Evolutionary conservation across 1,140 invertebrate genomes (phyloP).

Genomic region (Micrasema minimum): DNA sequence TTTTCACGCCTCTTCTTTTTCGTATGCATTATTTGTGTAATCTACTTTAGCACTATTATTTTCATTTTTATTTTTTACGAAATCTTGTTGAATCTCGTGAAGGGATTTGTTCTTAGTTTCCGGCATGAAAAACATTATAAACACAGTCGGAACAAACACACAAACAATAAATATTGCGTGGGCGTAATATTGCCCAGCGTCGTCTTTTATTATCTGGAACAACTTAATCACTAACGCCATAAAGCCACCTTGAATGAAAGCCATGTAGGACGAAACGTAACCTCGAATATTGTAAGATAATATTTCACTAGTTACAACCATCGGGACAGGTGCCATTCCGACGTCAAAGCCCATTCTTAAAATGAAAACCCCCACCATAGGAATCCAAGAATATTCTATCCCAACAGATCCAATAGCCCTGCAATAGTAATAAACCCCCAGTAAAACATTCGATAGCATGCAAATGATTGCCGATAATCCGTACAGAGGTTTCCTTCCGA

Average conservation of each 20-base stretch:
- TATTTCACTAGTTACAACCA: slow-evolving; percentile 50
- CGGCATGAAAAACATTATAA: slow-evolving; percentile 50
- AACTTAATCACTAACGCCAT: slow-evolving; percentile 43
- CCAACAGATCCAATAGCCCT: slow-evolving; percentile 21
- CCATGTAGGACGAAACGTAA: slow-evolving; percentile 45
- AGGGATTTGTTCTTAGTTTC: slow-evolving; percentile 52
- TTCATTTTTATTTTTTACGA: slow-evolving; percentile 31
- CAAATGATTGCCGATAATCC: slow-evolving; percentile 42
- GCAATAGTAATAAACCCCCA: slow-evolving; percentile 44
- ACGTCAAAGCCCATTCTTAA: slow-evolving; percentile 48
- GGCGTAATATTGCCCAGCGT: slow-evolving; percentile 39
- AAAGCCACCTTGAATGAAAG: slow-evolving; percentile 48
- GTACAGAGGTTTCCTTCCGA: slow-evolving; percentile 49
- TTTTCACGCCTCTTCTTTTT: neutral
- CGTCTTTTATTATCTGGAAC: slow-evolving; percentile 47
- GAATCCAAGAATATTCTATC: slow-evolving; percentile 40
- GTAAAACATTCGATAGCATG: slow-evolving; percentile 34
- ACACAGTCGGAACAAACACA: slow-evolving; percentile 36
- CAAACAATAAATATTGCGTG: slow-evolving; percentile 43
- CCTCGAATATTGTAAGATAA: slow-evolving; percentile 50
- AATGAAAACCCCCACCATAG: slow-evolving; percentile 44
- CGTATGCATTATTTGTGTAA: neutral
- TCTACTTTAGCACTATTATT: neutral
- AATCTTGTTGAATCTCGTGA: slow-evolving; percentile 45
- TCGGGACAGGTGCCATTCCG: slow-evolving; percentile 46